Evolutionary conservation across 2,797 vertebrate genomes (phyloP), one percentile per base, ranked within the genome.

Genomic region (Lepilemur ruficaudatus): DNA sequence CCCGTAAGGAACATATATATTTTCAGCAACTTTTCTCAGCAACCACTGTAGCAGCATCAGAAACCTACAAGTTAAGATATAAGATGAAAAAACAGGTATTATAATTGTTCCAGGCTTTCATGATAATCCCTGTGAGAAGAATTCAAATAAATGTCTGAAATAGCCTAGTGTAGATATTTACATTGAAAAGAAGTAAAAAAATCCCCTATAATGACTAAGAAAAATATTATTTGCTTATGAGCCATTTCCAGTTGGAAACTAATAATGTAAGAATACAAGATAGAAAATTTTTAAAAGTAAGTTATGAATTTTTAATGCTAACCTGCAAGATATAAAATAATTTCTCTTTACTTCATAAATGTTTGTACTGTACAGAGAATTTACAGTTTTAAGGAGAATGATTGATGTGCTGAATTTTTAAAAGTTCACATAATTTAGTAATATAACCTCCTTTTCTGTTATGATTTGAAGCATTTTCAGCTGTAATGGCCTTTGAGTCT

Each of bases 401-500:
- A 69, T 70, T 78, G 93, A 97, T 83, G 38, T 63, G 50, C 91
- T 96, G 69, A 11, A 94, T 97, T 92, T 93, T 93, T 94, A 98
- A 97, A 83, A 83, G 59, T 67, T 12, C 73, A 50, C 52, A 91
- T 95, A 79, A 97, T 93, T 97, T 75, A n/a, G 83, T 96, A 94
- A 32, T 95, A 95, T 93, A 94, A 61, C 63, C 69, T 96, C 86
- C 93, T 83, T 96, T 82, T 96, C 78, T 97, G 80, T 72, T 94
- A 93, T 75, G 76, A 97, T 98, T 97, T 98, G 85, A 94, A 97
- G 89, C 28, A 69, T 91, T 97, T 93, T 79, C 50, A 87, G 80
- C 43, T 96, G 90, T 97, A 97, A 97, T 9, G 79, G 89, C 20
- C 96, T 98, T 97, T 80, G 92, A 97, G 89, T 85, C 79, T 75